Base-by-base conservation (phyloP, 2,888 invertebrate species). In the Cinara cedri region DNA sequence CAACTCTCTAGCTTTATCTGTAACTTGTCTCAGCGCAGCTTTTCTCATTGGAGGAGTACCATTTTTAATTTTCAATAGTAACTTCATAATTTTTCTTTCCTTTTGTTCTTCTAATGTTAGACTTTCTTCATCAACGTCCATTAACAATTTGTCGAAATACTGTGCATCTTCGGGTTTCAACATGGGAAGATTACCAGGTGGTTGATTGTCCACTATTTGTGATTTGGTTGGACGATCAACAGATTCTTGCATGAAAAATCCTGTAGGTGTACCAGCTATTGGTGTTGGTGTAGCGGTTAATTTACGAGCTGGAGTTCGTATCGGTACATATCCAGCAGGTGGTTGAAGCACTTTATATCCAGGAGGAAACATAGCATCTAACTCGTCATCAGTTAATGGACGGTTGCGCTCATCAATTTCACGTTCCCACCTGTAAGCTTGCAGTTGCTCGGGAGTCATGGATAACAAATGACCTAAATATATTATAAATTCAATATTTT, bases 91-190 rank as follows among this genome's bases (percentile, higher is more conserved):
- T 87, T 98, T 98, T 63, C 99, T 89, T 86, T 99, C 99, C 85
- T 98, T 98, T 83, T 96, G 93, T 86, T 99, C 99, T 84, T 99
- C 98, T 0, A 98, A 96, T 72, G 94, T 93, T 55, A 98, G 88
- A 0, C 93, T 87, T 85, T 98, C 97, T 87, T 99, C 99, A 86
- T 99, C 99, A 44, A 99, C 98, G 85, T 99, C 99, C 76, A 97
- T 92, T 83, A 99, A 89, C 82, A 99, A 88, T 87, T 99, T 99
- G 87, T 99, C 99, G 87, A 99, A 99, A 87, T 99, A 99, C 87
- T 99, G 99, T 65, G 99, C 97, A 87, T 98, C 98, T 87, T 99
- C 99, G 0, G 99, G 99, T 86, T 99, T 99, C 92, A 99, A 94
- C 86, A 99, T 97, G 19, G 99, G 99, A 83, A 99, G 89, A 87